Percentiles rank a stretch among this genome's conserved stretches.
Conservation (phyloP, 2,113 vertebrate species). For the Mobula birostris region DNA sequence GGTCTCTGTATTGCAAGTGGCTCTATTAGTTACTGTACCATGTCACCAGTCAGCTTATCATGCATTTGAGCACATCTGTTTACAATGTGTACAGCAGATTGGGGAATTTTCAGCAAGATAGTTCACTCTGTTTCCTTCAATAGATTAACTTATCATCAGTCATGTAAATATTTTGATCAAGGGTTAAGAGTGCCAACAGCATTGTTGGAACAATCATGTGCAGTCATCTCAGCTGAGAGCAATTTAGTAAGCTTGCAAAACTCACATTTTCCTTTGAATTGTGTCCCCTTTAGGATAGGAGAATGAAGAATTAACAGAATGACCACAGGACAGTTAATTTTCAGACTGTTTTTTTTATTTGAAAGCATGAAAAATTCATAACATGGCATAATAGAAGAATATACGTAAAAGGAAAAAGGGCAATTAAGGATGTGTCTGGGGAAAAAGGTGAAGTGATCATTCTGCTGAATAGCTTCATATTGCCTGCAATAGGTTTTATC, state of each 20-base stretch:
- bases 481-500: constrained; percentile 29
- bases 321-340: neutral
- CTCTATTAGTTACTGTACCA: no score
- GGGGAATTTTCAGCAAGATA: neutral
- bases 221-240: neutral
- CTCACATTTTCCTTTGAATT: neutral
- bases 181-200: neutral
- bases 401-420: constrained; percentile 1
- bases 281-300: neutral
- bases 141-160: neutral
- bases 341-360: neutral
- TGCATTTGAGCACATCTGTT: neutral
- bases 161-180: neutral
- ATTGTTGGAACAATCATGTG: neutral
- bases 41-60: no score
- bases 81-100: neutral
- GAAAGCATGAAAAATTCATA: neutral
- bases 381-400: neutral
- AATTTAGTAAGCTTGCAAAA: neutral
- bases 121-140: neutral
- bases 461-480: constrained; percentile 26
- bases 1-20: no score
- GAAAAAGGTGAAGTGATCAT: constrained; percentile 18
- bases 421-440: neutral
- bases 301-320: neutral